These are phyloP conservation scores for Harpalus rufipes DNA, from an alignment of 2,888 invertebrate species.

Conservation along the genomic window DNA sequence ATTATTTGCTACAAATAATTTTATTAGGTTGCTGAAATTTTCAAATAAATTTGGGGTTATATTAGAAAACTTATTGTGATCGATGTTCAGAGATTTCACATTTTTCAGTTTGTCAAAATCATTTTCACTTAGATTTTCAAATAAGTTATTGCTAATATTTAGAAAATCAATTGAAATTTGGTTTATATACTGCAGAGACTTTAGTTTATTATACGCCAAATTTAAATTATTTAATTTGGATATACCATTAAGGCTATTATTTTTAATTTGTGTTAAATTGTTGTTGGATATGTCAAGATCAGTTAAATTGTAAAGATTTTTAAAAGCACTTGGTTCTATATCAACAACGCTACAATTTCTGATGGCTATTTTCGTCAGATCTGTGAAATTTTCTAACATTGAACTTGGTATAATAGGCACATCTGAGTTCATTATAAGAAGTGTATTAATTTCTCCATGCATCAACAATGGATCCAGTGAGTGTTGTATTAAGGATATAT, in stretches of 20 bases:
- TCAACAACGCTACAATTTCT: neutral
- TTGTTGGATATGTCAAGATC: neutral
- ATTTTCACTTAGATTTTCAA: neutral
- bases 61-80: neutral
- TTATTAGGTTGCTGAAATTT: neutral
- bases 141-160: neutral
- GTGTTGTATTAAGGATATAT: too few species aligned
- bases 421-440: neutral
- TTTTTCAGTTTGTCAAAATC: neutral
- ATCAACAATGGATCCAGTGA: too few species aligned
- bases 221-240: neutral
- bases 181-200: neutral
- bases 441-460: too few species aligned
- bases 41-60: neutral
- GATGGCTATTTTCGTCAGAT: neutral
- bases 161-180: neutral
- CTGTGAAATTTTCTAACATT: neutral
- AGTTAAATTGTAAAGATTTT: neutral
- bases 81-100: neutral
- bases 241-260: neutral
- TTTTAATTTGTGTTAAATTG: neutral
- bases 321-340: conserved; percentile 66
- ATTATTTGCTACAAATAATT: neutral
- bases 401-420: neutral
- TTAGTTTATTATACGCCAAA: conserved; percentile 1